These are phyloP conservation scores for Eutolmus rufibarbis DNA, from an alignment of 2,888 invertebrate genomes.

Conservation along the genomic window DNA sequence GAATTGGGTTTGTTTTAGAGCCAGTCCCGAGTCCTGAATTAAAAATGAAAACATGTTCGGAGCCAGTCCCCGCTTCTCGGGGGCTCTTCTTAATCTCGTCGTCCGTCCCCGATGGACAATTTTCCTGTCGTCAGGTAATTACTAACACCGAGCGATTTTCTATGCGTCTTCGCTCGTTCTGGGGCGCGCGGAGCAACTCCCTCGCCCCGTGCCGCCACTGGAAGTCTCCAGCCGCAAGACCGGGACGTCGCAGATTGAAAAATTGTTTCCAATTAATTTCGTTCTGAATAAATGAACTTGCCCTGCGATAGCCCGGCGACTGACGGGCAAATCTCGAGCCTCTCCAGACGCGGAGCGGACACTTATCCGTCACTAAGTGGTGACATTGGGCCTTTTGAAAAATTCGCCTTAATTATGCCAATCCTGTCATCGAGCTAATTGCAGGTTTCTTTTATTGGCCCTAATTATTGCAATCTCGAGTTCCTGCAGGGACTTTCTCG, in stretches of 20 bases:
- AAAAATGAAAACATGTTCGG: not conserved
- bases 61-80: not conserved
- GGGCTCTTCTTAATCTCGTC: not conserved
- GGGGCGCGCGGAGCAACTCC: not conserved
- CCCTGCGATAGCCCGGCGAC: not conserved
- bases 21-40: not conserved
- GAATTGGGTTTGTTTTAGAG: not conserved
- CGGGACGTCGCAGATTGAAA: not conserved
- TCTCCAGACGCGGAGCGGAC: not conserved
- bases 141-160: not conserved
- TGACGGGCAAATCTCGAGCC: not conserved
- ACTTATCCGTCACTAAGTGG: not conserved
- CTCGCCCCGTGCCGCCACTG: not conserved
- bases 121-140: conserved; percentile 29
- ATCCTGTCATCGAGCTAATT: not conserved
- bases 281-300: not conserved
- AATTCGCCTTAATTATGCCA: not conserved
- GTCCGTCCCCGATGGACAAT: not conserved
- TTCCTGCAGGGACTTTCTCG: not conserved
- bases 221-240: not conserved
- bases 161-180: not conserved
- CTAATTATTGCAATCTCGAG: not conserved
- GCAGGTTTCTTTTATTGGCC: not conserved
- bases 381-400: not conserved
- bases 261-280: conserved; percentile 31